Conservation (phyloP, 2,113 vertebrate species). For the Chaetorhynchus papuensis region DNA sequence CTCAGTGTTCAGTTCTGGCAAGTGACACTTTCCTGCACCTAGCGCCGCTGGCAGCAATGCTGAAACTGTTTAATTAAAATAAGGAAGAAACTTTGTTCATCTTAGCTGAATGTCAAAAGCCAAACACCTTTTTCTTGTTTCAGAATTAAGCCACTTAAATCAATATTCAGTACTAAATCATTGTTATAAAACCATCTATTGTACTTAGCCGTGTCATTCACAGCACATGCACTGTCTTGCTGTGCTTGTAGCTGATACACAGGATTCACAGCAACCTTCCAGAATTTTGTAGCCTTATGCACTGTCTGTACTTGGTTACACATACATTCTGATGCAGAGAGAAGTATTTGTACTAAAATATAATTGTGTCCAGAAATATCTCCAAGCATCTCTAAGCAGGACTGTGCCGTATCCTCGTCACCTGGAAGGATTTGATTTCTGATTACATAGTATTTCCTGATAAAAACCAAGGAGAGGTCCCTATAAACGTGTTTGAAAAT, state of each 20-base stretch:
- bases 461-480: neutral
- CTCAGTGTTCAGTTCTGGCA: neutral
- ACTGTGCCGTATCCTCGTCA: neutral
- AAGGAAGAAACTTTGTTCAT: neutral
- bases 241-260: neutral
- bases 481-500: neutral
- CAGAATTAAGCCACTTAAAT: neutral
- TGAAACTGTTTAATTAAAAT: neutral
- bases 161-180: neutral
- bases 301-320: neutral
- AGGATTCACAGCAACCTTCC: neutral
- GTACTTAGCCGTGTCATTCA: fast-evolving
- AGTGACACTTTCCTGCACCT: neutral
- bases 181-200: neutral
- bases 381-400: neutral
- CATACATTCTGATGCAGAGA: neutral
- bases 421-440: neutral
- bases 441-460: neutral
- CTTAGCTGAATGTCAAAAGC: neutral
- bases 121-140: neutral
- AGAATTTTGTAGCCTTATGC: neutral
- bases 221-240: neutral
- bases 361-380: neutral
- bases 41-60: neutral
- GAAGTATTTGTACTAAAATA: neutral